Percentiles rank a stretch among this genome's conserved stretches.
Conservation (phyloP, 1,140 invertebrate genomes). For the Telenomus remus region DNA sequence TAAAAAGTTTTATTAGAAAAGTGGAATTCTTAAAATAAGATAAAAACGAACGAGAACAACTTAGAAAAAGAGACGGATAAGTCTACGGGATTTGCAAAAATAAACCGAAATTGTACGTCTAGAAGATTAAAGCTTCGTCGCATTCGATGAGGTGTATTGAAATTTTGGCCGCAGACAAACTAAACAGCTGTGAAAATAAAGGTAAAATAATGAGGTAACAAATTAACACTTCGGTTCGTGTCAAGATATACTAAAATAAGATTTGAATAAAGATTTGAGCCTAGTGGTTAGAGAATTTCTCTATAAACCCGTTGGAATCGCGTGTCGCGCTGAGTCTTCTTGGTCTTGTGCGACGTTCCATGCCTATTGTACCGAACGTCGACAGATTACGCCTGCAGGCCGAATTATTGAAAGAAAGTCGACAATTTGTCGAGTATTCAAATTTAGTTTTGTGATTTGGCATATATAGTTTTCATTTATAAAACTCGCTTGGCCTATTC, state of each 20-base stretch:
- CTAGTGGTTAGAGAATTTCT: conserved; percentile 20
- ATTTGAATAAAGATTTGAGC: conserved; percentile 30
- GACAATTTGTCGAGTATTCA: conserved; percentile 38
- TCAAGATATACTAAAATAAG: background rate
- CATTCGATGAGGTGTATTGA: too few relatives aligned
- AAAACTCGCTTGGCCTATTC: conserved; percentile 27
- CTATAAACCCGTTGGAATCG: conserved; percentile 28
- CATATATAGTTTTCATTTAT: conserved; percentile 25
- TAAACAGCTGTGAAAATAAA: too few relatives aligned
- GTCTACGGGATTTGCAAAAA: too few relatives aligned
- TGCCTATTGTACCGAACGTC: conserved; percentile 42
- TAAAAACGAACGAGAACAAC: too few relatives aligned
- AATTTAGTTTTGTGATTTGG: conserved; percentile 38
- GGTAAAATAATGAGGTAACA: too few relatives aligned
- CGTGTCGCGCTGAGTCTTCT: conserved; percentile 23
- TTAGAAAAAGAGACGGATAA: too few relatives aligned
- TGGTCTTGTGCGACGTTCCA: conserved; percentile 30
- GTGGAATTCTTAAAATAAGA: too few relatives aligned
- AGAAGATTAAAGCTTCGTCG: too few relatives aligned
- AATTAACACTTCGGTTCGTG: too few relatives aligned
- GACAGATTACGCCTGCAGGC: conserved; percentile 39
- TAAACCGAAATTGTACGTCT: too few relatives aligned
- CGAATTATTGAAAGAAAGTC: conserved; percentile 41
- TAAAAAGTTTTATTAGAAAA: too few relatives aligned
- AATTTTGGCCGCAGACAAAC: too few relatives aligned